Percentiles rank a stretch among this genome's conserved stretches.
Conservation (phyloP, 2,888 invertebrate genomes). For the Eudasyphora cyanicolor region DNA sequence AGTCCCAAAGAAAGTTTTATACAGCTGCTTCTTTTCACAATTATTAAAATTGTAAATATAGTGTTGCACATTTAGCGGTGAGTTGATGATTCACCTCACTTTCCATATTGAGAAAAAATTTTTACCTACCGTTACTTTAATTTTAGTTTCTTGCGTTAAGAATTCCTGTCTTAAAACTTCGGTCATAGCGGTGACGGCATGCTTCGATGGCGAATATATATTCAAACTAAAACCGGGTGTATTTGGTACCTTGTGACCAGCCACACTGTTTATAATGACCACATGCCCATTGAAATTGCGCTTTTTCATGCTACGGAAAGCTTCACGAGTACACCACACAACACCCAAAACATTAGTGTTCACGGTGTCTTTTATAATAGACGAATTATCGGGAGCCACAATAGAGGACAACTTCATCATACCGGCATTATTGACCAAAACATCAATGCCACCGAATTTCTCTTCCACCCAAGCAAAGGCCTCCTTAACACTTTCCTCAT, state of each 20-base stretch:
- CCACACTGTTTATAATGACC: conserved; percentile 80
- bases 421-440: conserved; percentile 83
- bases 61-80: too few relatives aligned
- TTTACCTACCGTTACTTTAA: conserved; percentile 73
- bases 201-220: conserved; percentile 77
- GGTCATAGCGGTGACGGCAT: conserved; percentile 77
- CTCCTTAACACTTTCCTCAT: conserved; percentile 81
- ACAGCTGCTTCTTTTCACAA: too few relatives aligned
- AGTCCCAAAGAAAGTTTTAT: too few relatives aligned
- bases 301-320: conserved; percentile 80
- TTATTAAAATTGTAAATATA: too few relatives aligned
- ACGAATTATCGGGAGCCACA: conserved; percentile 66
- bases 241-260: conserved; percentile 77
- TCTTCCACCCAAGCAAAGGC: conserved; percentile 81
- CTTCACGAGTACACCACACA: conserved; percentile 80
- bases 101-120: conserved; percentile 34
- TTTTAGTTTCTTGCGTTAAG: conserved; percentile 68
- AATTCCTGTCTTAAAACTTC: conserved; percentile 78
- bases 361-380: conserved; percentile 73
- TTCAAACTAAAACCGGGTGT: conserved; percentile 69
- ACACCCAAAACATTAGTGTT: conserved; percentile 81
- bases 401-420: conserved; percentile 56
- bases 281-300: conserved; percentile 81
- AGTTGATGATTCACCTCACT: conserved; percentile 71
- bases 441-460: conserved; percentile 81